Evolutionary conservation across 1,140 invertebrate species (phyloP), one percentile per base, ranked within the genome.

Genomic region (Sinella curviseta): DNA sequence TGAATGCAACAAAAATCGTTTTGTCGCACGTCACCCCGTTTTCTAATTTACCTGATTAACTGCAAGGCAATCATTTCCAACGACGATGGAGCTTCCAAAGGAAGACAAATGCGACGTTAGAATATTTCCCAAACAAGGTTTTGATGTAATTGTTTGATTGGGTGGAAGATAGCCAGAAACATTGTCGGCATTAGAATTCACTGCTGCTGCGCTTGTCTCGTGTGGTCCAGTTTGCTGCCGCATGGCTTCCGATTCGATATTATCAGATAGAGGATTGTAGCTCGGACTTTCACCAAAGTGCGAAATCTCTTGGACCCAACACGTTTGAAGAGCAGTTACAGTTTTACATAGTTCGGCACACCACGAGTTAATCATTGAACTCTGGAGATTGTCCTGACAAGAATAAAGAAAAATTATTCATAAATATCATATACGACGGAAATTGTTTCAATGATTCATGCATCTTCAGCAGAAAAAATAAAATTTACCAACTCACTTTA

Each of bases 331-430:
- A 35, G 78, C 76, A 28, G 81, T 75, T 3, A 84, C 79, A 8
- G 83, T 84, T 78, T 84, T 84, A 39, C 83, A 84, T 3, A 84
- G 75, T 54, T 84, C 83, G 1, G 83, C 83, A 79, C 81, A 82
- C 83, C 83, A 84, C 12, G 83, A 84, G 70, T 84, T 84, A n/a
- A 84, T 82, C 80, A 82, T 82, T 26, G 83, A 84, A 74, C 73
- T 80, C 33, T 84, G 81, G 2, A 84, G 36, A 55, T 81, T 80
- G 34, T 82, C 79, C 81, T 84, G 65, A 48, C 3, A 54, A 77
- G 77, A 79, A 31, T 67, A 20, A 14, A 77, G 12, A 67, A 67
- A 34, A 8, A 74, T 34, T 74, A 12, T 36, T 30, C 4, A 28
- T 8, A 33, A 31, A 8, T 30, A 33, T 34, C 12, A 12, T 36